Percentiles rank a stretch among this genome's conserved stretches.
These are phyloP conservation scores for Mus musculus DNA, from an alignment of 2,113 vertebrate species.

Conservation along the genomic window GRCm39 chr4:102763001-102763500, in stretches of 20 bases:
- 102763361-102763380: not conserved
- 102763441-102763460: not conserved
- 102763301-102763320: constrained; percentile 38
- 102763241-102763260: not conserved
- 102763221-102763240: not conserved
- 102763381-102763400: not conserved
- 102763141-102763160: not conserved
- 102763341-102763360: constrained; percentile 27
- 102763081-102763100: not conserved
- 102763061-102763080: not conserved
- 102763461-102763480: not conserved
- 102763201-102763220: not conserved
- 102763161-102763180: not conserved
- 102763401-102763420: not conserved
- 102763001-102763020: not conserved
- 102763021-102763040: not conserved
- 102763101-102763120: not conserved
- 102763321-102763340: not conserved
- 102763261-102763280: not conserved
- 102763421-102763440: not conserved
- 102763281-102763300: not conserved
- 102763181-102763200: not conserved
- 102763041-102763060: not conserved
- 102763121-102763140: not conserved
- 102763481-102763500: not conserved